A percentile compares a stretch with the other conserved stretches of the same genome.
phyloP scores from a whole-genome alignment of 1,140 invertebrate genomes.

The Leptinotarsa texana region DNA sequence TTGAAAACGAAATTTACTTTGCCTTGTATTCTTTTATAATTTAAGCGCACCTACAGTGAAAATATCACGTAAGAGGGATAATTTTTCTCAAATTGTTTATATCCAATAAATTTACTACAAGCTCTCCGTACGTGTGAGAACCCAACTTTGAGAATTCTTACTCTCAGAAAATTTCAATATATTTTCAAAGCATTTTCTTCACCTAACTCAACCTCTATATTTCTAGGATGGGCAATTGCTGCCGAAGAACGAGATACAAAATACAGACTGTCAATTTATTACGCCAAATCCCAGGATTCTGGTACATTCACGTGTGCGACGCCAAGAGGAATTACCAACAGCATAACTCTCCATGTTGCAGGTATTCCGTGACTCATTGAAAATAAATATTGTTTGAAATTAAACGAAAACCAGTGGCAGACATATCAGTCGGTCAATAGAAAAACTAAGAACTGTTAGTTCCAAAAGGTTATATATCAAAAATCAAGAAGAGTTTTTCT shows the following conservation, averaged over 20 bases:
- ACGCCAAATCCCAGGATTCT: slow-evolving; percentile 78
- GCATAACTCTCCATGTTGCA: slow-evolving; percentile 75
- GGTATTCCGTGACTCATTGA: slow-evolving; percentile 59
- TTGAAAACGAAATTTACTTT: too few relatives aligned
- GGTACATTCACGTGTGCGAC: slow-evolving; percentile 83
- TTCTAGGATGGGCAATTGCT: slow-evolving; percentile 77
- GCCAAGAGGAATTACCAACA: slow-evolving; percentile 78
- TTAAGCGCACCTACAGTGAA: too few relatives aligned
- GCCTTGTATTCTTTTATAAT: too few relatives aligned
- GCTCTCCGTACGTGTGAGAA: too few relatives aligned
- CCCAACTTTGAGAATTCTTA: too few relatives aligned
- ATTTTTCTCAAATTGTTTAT: too few relatives aligned
- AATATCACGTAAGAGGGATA: too few relatives aligned
- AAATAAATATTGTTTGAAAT: slow-evolving; percentile 1
- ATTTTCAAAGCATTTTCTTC: not conserved
- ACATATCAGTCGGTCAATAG: too few relatives aligned
- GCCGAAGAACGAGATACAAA: slow-evolving; percentile 77
- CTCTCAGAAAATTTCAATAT: not conserved
- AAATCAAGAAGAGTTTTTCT: too few relatives aligned
- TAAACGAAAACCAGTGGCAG: not conserved
- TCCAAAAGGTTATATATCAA: too few relatives aligned
- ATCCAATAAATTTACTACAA: too few relatives aligned
- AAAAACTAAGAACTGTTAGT: too few relatives aligned
- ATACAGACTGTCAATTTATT: slow-evolving; percentile 81
- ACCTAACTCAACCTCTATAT: not conserved